Evolutionary conservation across 1,140 invertebrate species (phyloP), one percentile per base, ranked within the genome.

Genomic region (Cataglyphis hispanica): DNA sequence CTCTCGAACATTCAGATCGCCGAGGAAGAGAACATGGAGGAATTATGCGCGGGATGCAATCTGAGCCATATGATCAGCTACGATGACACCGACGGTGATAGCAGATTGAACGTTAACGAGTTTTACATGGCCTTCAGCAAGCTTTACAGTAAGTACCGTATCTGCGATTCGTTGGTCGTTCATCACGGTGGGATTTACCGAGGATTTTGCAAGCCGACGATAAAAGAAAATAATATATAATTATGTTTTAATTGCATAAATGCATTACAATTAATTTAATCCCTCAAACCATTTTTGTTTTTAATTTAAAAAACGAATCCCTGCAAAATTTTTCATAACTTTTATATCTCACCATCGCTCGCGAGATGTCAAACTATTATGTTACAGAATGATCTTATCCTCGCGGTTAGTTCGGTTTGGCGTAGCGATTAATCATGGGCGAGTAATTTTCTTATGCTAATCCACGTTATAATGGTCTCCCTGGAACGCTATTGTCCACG

Each of bases 51-150:
- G 34, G 96, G 96, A n/a, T 98, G 97, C 92, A 95, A 95, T 13
- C 93, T 98, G 27, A 94, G 96, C 2, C 97, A 98, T 92, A 96
- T 98, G 95, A 95, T 98, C 19, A 95, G 94, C 53, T 97, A 96
- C 94, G 97, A 98, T 90, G 97, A 98, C 91, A 93, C 95, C 1
- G 96, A 97, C 89, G 95, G 96, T 85, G 97, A 98, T 91, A 96
- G 96, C 3, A 95, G 95, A 78, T 94, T 98, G 50, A 96, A 96
- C 84, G 96, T 97, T 66, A 97, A 97, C 91, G 97, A 98, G 92
- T 98, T 98, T 93, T 97, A 97, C 93, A 95, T 96, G 83, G 97
- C 97, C 58, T 98, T 98, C 94, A 97, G 97, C 95, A 97, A 97
- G 95, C 95, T 97, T 83, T 97, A 97, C 94, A 97, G 96, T 97